These are phyloP conservation scores for Cephus cinctus DNA, from an alignment of 1,140 invertebrate genomes.

Conservation along the genomic window DNA sequence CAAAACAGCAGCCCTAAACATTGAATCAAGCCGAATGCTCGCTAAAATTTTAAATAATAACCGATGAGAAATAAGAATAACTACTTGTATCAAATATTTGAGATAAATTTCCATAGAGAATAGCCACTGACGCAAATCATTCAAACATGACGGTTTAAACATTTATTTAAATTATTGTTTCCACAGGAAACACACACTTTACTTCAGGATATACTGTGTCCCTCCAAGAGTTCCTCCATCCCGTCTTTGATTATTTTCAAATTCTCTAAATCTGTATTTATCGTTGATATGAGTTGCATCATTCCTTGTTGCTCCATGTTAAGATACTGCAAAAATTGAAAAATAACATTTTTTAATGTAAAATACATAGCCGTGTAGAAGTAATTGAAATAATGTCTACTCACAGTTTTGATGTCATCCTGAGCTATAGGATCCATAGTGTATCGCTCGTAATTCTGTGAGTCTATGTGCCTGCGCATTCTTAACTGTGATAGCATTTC, in stretches of 20 bases:
- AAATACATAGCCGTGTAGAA: neutral
- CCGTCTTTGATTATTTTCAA: constrained; percentile 81
- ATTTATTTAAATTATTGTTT: constrained; percentile 42
- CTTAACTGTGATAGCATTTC: constrained; percentile 86
- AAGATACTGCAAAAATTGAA: constrained; percentile 62
- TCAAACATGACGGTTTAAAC: too few species aligned
- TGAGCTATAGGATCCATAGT: constrained; percentile 64
- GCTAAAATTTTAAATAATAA: too few species aligned
- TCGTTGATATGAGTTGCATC: constrained; percentile 76
- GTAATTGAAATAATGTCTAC: constrained; percentile 11
- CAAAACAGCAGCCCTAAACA: too few species aligned
- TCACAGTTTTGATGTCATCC: constrained; percentile 65
- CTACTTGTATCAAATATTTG: too few species aligned
- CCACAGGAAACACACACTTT: constrained; percentile 24
- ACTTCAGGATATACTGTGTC: constrained; percentile 34
- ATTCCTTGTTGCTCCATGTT: constrained; percentile 83
- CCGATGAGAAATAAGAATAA: too few species aligned
- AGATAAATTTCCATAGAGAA: too few species aligned
- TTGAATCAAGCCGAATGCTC: too few species aligned
- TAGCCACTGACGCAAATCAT: too few species aligned
- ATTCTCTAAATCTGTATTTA: constrained; percentile 73
- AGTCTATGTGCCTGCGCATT: constrained; percentile 68
- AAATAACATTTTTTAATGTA: neutral
- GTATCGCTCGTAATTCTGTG: constrained; percentile 56
- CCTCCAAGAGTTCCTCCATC: constrained; percentile 58